A percentile compares a stretch with the other conserved stretches of the same genome.
These are phyloP conservation scores for Paguma larvata DNA, from an alignment of 2,797 vertebrate genomes.

Conservation along the genomic window DNA sequence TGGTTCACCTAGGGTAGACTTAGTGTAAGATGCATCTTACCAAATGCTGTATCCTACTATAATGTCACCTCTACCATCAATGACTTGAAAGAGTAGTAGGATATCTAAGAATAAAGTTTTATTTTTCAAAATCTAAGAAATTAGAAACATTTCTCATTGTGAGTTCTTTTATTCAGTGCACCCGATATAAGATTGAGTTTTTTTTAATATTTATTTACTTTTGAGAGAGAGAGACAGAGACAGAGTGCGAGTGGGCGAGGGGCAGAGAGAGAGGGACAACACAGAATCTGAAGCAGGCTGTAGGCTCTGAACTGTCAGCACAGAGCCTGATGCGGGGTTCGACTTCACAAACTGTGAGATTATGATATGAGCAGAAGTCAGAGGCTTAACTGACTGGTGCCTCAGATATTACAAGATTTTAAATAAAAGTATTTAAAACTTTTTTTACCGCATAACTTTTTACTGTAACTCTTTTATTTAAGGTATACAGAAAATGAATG, in stretches of 20 bases:
- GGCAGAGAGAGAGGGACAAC: no score
- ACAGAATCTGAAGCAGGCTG: no score
- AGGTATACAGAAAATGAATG: background rate
- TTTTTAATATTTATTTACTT: no score
- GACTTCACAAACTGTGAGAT: no score
- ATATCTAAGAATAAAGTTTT: constrained; percentile 49
- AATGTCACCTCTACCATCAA: background rate
- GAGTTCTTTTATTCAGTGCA: background rate
- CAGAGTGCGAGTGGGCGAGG: no score
- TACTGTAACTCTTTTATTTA: constrained; percentile 13
- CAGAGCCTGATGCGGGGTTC: no score
- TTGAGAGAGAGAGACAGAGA: no score
- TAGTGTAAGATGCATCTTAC: background rate
- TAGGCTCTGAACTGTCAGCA: no score
- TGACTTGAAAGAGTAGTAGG: background rate
- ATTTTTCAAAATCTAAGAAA: constrained; percentile 34
- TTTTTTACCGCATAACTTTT: constrained; percentile 20
- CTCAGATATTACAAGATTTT: background rate
- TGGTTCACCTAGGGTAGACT: background rate
- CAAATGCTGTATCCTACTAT: background rate
- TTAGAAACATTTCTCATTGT: background rate
- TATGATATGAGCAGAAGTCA: no score
- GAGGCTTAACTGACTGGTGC: no score
- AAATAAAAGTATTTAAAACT: background rate
- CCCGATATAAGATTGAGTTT: background rate